phyloP scores from a whole-genome alignment of 1,140 invertebrate species.

The Scylla paramamosain region DNA sequence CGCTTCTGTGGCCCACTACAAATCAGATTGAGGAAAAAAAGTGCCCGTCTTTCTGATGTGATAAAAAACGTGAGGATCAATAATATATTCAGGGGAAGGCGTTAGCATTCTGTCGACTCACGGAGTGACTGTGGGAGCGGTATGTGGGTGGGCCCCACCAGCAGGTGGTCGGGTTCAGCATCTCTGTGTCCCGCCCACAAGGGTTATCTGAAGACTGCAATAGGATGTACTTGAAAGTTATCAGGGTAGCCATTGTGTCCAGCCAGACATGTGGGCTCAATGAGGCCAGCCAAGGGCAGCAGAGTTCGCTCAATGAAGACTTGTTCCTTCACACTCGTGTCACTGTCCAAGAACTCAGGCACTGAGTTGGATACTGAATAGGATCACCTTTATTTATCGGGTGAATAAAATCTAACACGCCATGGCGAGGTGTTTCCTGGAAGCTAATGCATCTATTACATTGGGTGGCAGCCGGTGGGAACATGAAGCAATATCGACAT shows the following conservation, averaged over 20 bases:
- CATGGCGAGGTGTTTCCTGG: not conserved
- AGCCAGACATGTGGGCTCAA: conserved; percentile 8
- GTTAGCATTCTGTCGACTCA: not conserved
- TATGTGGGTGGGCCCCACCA: not conserved
- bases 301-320: too few relatives aligned
- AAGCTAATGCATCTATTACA: not conserved
- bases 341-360: not conserved
- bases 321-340: not conserved
- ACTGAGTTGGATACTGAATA: not conserved
- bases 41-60: not conserved
- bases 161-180: not conserved
- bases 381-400: not conserved
- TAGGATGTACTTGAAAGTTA: conserved; percentile 9
- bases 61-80: not conserved
- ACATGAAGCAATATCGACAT: not conserved
- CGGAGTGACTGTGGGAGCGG: not conserved
- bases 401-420: not conserved
- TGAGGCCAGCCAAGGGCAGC: not conserved
- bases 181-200: not conserved
- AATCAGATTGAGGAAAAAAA: not conserved
- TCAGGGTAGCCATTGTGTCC: not conserved
- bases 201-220: not conserved
- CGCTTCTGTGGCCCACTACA: not conserved
- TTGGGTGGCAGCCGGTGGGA: not conserved
- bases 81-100: not conserved